Conservation (phyloP, 2,113 vertebrate species). For the Muscicapa adusta region DNA sequence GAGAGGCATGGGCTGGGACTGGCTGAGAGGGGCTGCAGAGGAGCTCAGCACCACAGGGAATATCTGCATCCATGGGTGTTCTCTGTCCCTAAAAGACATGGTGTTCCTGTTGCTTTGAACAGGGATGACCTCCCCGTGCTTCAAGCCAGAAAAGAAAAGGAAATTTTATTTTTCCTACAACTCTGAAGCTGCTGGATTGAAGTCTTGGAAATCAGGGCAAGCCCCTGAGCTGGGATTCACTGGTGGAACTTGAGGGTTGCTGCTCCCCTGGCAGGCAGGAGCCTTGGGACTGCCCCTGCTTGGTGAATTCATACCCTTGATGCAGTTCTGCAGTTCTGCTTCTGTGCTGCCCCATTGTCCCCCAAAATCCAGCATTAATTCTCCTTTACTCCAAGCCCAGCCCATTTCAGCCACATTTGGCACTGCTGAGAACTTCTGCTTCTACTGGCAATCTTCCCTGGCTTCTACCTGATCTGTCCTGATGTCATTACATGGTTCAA, state of each 20-base stretch:
- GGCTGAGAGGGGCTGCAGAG: not conserved
- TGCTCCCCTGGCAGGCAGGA: not conserved
- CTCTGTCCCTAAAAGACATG: not conserved
- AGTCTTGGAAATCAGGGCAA: not conserved
- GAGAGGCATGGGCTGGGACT: not conserved
- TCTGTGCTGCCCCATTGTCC: not conserved
- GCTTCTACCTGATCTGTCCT: not conserved
- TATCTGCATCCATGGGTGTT: not conserved
- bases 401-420: not conserved
- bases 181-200: not conserved
- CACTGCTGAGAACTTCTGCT: not conserved
- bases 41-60: not conserved
- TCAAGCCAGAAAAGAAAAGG: not conserved
- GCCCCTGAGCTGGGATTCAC: not conserved
- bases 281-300: not conserved
- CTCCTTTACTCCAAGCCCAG: accelerated
- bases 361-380: not conserved
- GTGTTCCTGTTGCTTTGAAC: not conserved
- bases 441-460: not conserved
- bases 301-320: accelerated
- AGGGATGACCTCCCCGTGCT: not conserved
- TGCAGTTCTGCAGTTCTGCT: not conserved
- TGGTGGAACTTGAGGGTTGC: accelerated
- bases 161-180: not conserved
- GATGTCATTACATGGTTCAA: not conserved